Conservation (phyloP, 1,140 invertebrate species). For the Hyposmocoma kahamanoa region DNA sequence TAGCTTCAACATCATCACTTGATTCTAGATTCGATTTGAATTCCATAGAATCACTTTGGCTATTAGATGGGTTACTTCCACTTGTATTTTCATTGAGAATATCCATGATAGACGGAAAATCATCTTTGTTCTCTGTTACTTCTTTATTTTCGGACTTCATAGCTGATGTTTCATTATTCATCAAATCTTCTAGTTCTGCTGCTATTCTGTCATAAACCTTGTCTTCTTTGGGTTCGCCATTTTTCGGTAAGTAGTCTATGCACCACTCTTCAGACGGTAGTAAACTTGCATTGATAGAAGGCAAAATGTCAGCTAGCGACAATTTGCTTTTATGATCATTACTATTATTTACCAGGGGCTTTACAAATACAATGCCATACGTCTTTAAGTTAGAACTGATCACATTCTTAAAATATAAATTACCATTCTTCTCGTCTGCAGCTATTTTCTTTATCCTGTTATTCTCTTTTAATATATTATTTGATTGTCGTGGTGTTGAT, state of each 20-base stretch:
- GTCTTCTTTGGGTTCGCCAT: constrained; percentile 55
- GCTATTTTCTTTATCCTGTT: constrained; percentile 43
- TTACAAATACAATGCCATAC: constrained; percentile 57
- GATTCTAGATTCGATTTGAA: constrained; percentile 51
- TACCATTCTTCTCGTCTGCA: constrained; percentile 27
- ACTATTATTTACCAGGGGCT: constrained; percentile 31
- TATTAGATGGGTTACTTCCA: constrained; percentile 31
- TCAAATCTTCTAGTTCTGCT: constrained; percentile 66
- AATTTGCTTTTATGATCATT: constrained; percentile 39
- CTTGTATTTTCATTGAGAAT: constrained; percentile 62
- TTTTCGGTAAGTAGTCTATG: constrained; percentile 62
- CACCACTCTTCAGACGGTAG: constrained; percentile 64
- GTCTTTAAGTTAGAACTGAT: constrained; percentile 34
- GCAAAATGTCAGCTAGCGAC: constrained; percentile 42
- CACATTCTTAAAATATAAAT: neutral
- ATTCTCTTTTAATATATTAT: constrained; percentile 58
- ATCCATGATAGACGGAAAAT: constrained; percentile 72
- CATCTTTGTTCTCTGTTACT: constrained; percentile 43
- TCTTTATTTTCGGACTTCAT: constrained; percentile 20
- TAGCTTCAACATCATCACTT: constrained; percentile 67
- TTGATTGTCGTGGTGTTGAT: neutral
- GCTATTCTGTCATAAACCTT: constrained; percentile 70
- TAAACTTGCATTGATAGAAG: constrained; percentile 45
- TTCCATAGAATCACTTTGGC: constrained; percentile 33
- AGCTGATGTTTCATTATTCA: constrained; percentile 55